Conservation (phyloP, 2,888 invertebrate genomes). For the Hyposoter dolosus region DNA sequence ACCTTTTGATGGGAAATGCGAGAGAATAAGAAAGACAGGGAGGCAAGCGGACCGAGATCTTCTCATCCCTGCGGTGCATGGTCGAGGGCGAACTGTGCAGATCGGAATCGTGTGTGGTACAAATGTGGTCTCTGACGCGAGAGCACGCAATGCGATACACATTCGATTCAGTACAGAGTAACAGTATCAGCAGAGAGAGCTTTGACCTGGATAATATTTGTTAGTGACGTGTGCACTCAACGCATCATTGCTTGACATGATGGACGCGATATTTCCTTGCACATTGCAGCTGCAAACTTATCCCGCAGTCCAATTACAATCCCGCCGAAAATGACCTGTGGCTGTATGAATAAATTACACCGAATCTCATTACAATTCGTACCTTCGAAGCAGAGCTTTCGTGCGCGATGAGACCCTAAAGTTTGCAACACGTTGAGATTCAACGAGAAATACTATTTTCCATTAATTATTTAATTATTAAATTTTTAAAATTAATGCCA, state of each 20-base stretch:
- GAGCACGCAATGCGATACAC: constrained; percentile 7
- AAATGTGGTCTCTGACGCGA: constrained; percentile 64
- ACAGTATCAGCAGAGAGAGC: constrained; percentile 25
- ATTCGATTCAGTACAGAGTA: constrained; percentile 10
- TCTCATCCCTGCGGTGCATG: constrained; percentile 50
- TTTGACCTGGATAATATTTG: constrained; percentile 59
- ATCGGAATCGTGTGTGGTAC: constrained; percentile 56
- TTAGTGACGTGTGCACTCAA: constrained; percentile 34
- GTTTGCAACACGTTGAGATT: too few relatives aligned
- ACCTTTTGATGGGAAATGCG: background rate
- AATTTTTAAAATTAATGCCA: too few relatives aligned
- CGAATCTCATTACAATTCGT: background rate
- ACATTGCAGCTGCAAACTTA: background rate
- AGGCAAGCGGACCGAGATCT: constrained; percentile 54
- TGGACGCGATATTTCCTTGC: background rate
- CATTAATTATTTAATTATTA: too few relatives aligned
- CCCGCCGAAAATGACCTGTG: background rate
- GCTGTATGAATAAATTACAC: background rate
- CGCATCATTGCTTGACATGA: background rate
- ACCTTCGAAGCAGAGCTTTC: background rate
- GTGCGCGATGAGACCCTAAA: too few relatives aligned
- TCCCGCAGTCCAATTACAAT: background rate
- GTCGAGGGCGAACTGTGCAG: constrained; percentile 36
- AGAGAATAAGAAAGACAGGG: background rate
- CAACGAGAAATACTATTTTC: too few relatives aligned